Conservation (phyloP, 2,113 vertebrate genomes). For the Cavia aperea region DNA sequence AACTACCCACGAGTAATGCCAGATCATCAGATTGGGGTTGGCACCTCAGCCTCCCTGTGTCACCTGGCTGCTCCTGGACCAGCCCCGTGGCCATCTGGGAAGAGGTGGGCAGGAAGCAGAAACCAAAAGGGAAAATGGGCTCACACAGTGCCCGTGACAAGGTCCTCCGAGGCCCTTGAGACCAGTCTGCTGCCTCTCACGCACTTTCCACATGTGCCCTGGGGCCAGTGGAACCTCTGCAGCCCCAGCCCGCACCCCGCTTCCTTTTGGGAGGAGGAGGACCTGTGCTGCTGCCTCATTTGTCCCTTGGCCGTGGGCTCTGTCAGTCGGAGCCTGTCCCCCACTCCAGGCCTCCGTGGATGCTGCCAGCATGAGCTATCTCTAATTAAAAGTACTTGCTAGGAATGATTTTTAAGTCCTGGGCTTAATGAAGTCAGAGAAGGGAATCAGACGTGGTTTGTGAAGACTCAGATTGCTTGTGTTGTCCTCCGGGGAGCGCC, state of each 20-base stretch:
- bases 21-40: neutral
- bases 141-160: neutral
- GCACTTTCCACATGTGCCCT: neutral
- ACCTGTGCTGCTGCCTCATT: neutral
- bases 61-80: neutral
- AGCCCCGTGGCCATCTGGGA: neutral
- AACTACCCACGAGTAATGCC: rapidly evolving
- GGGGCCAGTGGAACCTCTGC: neutral
- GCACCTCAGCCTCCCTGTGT: neutral
- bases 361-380: slow-evolving; percentile 41
- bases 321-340: neutral
- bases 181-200: slow-evolving; percentile 12
- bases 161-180: neutral
- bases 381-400: slow-evolving; percentile 80
- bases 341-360: neutral
- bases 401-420: slow-evolving; percentile 74
- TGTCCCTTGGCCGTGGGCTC: neutral
- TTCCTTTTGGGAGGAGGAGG: neutral
- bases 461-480: slow-evolving; percentile 70
- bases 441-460: slow-evolving; percentile 76
- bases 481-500: slow-evolving; percentile 73
- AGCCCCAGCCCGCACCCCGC: neutral
- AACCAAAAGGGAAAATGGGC: slow-evolving; percentile 3
- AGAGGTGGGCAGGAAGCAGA: neutral
- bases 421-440: slow-evolving; percentile 79